phyloP scores from a whole-genome alignment of 1,140 invertebrate species.

The Brachionus sp. region DNA sequence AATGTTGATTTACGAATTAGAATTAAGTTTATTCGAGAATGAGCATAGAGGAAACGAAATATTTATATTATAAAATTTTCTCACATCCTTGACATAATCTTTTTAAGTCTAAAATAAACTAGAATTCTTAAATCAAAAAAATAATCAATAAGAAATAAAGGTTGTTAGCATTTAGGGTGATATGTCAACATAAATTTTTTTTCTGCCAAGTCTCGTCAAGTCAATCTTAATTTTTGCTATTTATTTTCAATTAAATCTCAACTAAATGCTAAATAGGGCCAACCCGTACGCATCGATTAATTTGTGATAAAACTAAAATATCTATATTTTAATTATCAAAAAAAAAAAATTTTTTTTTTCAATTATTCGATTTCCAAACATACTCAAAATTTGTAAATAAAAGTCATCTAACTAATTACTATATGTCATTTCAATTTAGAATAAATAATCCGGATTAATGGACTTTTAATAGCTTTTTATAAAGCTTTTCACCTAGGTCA shows the following conservation, averaged over 20 bases:
- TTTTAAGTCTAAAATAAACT: background rate
- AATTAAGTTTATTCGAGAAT: background rate
- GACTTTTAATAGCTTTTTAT: background rate
- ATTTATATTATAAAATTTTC: background rate
- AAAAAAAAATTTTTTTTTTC: background rate
- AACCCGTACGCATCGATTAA: background rate
- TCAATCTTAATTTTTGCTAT: constrained; percentile 3
- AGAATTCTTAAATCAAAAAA: background rate
- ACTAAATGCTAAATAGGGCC: background rate
- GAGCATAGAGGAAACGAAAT: background rate
- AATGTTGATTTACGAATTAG: background rate
- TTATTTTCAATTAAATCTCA: constrained; percentile 32
- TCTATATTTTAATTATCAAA: background rate
- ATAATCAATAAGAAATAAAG: background rate
- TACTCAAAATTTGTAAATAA: background rate
- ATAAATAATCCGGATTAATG: background rate
- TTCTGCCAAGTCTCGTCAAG: constrained; percentile 22
- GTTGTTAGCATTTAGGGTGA: constrained; percentile 35
- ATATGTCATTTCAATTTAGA: background rate
- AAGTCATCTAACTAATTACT: background rate
- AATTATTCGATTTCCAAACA: background rate
- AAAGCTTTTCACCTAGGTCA: background rate
- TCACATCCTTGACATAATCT: background rate
- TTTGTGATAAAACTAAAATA: constrained; percentile 22
- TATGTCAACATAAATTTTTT: constrained; percentile 5